Evolutionary conservation across 2,888 invertebrate species (phyloP).

Genomic region (Cosmia pyralina): DNA sequence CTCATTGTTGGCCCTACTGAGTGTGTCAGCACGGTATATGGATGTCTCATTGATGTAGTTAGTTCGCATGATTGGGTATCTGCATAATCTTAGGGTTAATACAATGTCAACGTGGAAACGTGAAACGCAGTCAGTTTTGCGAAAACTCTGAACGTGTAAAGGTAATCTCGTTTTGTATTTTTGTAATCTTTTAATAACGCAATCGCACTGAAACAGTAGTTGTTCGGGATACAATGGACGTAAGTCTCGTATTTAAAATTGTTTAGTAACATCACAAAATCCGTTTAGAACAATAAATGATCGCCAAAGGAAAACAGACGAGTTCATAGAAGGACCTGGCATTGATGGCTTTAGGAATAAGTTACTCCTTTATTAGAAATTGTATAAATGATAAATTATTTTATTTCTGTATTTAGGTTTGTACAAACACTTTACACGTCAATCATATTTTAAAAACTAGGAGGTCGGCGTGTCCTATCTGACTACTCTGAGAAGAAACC

Average conservation of each 20-base stretch:
- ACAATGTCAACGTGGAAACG: background rate
- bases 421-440: too few species aligned
- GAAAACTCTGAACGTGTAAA: background rate
- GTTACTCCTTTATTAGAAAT: background rate
- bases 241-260: background rate
- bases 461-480: too few species aligned
- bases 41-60: background rate
- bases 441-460: too few species aligned
- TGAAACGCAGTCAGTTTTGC: background rate
- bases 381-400: too few species aligned
- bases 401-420: too few species aligned
- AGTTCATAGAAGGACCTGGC: background rate
- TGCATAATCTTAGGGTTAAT: background rate
- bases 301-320: too few species aligned
- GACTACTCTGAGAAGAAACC: too few species aligned
- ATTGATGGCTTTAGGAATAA: background rate
- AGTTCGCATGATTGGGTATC: background rate
- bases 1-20: slow-evolving; percentile 45
- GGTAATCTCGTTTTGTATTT: background rate
- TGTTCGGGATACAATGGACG: background rate
- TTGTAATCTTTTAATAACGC: background rate
- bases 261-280: too few species aligned
- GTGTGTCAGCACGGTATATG: slow-evolving; percentile 15
- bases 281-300: background rate
- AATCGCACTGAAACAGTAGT: background rate